A percentile compares a stretch with the other conserved stretches of the same genome.
These are phyloP conservation scores for Scaptomyza caliginosa DNA, from an alignment of 2,888 invertebrate species.

Conservation along the genomic window DNA sequence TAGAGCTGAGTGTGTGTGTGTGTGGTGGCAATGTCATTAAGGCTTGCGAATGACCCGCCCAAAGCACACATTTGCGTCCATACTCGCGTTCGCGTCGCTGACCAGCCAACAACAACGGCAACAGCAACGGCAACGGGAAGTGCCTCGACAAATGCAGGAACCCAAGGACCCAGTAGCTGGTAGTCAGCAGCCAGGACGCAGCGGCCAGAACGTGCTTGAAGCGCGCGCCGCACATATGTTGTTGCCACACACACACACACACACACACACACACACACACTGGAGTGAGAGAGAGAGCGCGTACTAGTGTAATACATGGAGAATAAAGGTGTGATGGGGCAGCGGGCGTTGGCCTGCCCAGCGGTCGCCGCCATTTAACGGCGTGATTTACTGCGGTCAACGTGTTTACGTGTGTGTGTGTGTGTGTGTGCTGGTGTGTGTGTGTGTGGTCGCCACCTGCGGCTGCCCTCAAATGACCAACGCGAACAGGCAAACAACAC, in stretches of 20 bases:
- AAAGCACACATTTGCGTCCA: conserved; percentile 76
- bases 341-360: conserved; percentile 35
- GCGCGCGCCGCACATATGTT: conserved; percentile 47
- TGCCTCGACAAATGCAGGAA: conserved; percentile 78
- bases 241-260: too few relatives aligned
- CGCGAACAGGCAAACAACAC: conserved; percentile 29
- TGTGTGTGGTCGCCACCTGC: conserved; percentile 68
- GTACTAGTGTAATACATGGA: neutral
- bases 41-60: conserved; percentile 77
- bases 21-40: conserved; percentile 69
- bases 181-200: conserved; percentile 23
- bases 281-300: neutral
- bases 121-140: conserved; percentile 60
- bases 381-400: conserved; percentile 83
- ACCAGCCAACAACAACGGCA: conserved; percentile 35
- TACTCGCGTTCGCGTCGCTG: conserved; percentile 59
- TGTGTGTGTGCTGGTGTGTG: conserved; percentile 18
- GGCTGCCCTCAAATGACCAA: conserved; percentile 80
- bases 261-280: too few relatives aligned
- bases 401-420: conserved; percentile 41
- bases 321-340: neutral
- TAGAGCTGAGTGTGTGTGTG: conserved; percentile 19
- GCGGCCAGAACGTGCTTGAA: conserved; percentile 61
- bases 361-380: conserved; percentile 70
- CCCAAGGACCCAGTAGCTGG: conserved; percentile 13